phyloP scores from a whole-genome alignment of 2,113 vertebrate species.

The Aldabrachelys gigantea region DNA sequence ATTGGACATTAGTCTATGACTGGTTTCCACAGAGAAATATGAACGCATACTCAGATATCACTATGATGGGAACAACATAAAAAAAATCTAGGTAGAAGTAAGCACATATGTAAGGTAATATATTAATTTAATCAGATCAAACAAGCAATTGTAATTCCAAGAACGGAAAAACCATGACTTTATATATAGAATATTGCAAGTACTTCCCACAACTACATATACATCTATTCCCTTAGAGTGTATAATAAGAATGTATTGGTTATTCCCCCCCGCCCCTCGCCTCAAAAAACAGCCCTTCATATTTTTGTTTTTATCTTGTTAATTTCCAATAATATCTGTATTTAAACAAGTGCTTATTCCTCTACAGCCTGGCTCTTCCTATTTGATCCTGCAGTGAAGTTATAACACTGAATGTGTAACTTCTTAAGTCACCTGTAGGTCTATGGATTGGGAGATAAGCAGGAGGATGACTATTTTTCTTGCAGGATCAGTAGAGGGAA shows the following conservation, averaged over 20 bases:
- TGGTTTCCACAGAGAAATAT: background rate
- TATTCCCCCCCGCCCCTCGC: too few species aligned
- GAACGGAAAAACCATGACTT: background rate
- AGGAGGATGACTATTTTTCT: too few species aligned
- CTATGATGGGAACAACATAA: background rate
- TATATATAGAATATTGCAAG: background rate
- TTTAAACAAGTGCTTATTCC: background rate
- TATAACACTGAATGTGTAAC: background rate
- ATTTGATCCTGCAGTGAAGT: background rate
- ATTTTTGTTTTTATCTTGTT: background rate
- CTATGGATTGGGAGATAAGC: background rate
- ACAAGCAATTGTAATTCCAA: background rate
- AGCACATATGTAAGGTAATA: background rate
- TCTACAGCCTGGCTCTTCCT: background rate
- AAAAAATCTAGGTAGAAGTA: background rate
- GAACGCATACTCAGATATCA: background rate
- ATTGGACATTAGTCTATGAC: background rate
- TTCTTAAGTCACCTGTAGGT: background rate
- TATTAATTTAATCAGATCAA: background rate
- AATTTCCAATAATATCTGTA: background rate
- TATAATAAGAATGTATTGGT: background rate
- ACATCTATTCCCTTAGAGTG: background rate
- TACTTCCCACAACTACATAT: background rate
- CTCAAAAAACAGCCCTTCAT: background rate
- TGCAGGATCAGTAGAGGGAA: background rate